phyloP scores from a whole-genome alignment of 2,888 invertebrate genomes.

The Chrysomela aeneicollis region DNA sequence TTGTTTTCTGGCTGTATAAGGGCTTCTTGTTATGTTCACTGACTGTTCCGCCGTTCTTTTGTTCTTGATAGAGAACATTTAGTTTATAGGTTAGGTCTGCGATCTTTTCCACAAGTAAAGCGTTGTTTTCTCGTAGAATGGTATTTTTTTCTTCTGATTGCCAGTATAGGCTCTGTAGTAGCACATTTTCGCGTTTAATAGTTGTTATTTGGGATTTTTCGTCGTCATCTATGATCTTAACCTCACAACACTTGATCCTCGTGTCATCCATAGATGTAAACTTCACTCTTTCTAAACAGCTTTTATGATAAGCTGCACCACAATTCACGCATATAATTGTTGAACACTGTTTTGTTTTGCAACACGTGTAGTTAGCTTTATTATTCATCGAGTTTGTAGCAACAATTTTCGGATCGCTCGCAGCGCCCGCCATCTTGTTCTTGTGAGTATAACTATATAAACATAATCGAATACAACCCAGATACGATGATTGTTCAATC shows the following conservation, averaged over 20 bases:
- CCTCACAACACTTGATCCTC: slow-evolving; percentile 1
- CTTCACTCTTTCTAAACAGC: slow-evolving; percentile 8
- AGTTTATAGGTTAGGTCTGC: background rate
- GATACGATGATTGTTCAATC: too few species aligned
- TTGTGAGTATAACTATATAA: too few species aligned
- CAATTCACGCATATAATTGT: background rate
- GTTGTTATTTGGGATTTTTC: slow-evolving; percentile 1
- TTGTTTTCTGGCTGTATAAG: background rate
- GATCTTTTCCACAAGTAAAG: slow-evolving; percentile 1
- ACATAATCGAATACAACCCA: too few species aligned
- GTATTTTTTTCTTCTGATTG: slow-evolving; percentile 4
- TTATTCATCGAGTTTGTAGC: background rate
- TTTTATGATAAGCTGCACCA: slow-evolving; percentile 13
- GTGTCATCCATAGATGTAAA: slow-evolving; percentile 5
- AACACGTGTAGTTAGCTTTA: slow-evolving; percentile 3
- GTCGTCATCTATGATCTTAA: background rate
- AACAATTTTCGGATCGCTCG: background rate
- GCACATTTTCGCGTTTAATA: slow-evolving; percentile 3
- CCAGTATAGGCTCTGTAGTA: slow-evolving; percentile 4
- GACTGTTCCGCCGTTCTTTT: background rate
- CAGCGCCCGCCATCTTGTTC: background rate
- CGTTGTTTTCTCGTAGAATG: background rate
- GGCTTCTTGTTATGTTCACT: background rate
- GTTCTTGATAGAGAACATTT: background rate
- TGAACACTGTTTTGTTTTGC: slow-evolving; percentile 11